Base-by-base conservation (phyloP, 2,797 vertebrate species). In the Coranthus polyacanthus region DNA sequence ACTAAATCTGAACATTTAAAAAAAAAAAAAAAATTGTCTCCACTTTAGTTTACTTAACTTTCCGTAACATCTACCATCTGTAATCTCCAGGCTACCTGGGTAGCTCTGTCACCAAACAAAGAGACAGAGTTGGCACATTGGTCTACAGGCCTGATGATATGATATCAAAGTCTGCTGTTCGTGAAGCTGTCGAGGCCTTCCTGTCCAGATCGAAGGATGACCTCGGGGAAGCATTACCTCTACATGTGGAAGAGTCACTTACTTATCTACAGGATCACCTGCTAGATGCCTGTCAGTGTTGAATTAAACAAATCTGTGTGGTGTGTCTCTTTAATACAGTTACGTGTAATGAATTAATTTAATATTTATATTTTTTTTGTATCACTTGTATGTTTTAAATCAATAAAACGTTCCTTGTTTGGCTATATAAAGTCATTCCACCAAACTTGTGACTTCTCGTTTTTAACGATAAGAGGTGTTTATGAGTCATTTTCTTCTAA, bases 161-260 rank as follows among this genome's bases (percentile, higher is more conserved):
- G 22, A 78, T 97, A 64, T 92, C 89, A 0, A 82, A 52, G 20
- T 6, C 82, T 0, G 94, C 92, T 0, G 84, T 98, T 45, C 78
- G 85, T 12, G 78, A 91, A 50, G 94, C 93, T 3, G 84, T 94
- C 0, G 78, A 92, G 5, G 53, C 81, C 37, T 96, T 98, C 79
- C 86, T 87, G 39, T 78, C 61, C 26, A 93, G 93, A 68, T 92
- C 93, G 34, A 39, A 72, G 60, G 52, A 85, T 12, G 90, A 93
- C 69, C 73, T 96, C 0, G 94, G 90, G 21, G 72, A 93, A 37
- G 85, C 91, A 1, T 79, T 96, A 2, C 95, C 94, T 5, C 68
- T 72, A 1, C 92, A 95, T 38, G 91, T 96, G 38, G 89, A 81
- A 11, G 93, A 96, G 66, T 96, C 95, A 12, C 83, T 97, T 57